phyloP scores from a whole-genome alignment of 1,140 invertebrate species.

The Mycetomoellerius zeteki region DNA sequence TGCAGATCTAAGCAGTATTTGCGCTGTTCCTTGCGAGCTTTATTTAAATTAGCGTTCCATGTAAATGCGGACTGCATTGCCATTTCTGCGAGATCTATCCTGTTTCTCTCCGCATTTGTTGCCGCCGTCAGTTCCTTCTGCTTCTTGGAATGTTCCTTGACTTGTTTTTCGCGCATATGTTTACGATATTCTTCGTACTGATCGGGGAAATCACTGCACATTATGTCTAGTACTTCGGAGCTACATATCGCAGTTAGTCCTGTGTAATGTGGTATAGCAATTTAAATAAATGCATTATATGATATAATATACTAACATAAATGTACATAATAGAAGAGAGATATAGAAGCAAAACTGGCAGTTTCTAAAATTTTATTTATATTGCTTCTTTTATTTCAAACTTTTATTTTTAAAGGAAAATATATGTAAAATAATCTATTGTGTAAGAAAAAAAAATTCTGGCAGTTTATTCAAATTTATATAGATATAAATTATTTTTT shows the following conservation, averaged over 20 bases:
- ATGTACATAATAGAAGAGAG: not conserved
- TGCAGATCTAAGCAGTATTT: slow-evolving; percentile 92
- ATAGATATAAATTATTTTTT: not conserved
- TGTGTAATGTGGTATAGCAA: slow-evolving; percentile 69
- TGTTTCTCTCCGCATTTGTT: slow-evolving; percentile 87
- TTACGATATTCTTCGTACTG: slow-evolving; percentile 97
- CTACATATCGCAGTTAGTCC: slow-evolving; percentile 96
- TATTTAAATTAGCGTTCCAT: slow-evolving; percentile 96
- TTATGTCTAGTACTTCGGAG: slow-evolving; percentile 97
- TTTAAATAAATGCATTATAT: not conserved
- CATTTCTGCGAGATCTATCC: slow-evolving; percentile 93
- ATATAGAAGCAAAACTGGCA: not conserved
- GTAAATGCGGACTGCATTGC: slow-evolving; percentile 95
- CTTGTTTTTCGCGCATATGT: slow-evolving; percentile 93
- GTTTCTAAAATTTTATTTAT: not conserved
- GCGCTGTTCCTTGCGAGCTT: slow-evolving; percentile 90
- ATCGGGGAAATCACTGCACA: slow-evolving; percentile 97
- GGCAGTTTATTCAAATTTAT: not conserved
- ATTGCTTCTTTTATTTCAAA: not conserved
- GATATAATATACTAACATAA: not conserved
- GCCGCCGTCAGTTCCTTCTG: slow-evolving; percentile 88
- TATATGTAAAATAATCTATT: slow-evolving; percentile 10
- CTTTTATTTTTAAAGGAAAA: not conserved
- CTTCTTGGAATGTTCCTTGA: slow-evolving; percentile 91
- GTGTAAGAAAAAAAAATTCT: not conserved